phyloP scores from a whole-genome alignment of 2,888 invertebrate species.

The Macrophya annulata region DNA sequence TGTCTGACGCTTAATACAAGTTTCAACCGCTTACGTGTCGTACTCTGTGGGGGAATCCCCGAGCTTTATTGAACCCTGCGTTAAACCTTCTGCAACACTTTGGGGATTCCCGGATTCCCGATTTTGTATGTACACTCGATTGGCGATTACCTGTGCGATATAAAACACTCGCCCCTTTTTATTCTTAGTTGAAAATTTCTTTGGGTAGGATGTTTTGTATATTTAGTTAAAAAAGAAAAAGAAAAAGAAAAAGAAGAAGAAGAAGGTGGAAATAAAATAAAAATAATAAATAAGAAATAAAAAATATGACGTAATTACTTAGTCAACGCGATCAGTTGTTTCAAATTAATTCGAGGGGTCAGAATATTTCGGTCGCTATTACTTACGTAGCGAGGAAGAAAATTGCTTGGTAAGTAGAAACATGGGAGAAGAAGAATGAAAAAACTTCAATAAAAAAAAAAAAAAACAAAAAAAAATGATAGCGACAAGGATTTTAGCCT shows the following conservation, averaged over 20 bases:
- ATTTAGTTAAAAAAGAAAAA: not conserved
- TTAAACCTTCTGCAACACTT: constrained; percentile 45
- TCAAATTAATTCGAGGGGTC: constrained; percentile 9
- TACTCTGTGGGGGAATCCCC: not conserved
- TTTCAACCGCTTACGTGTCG: constrained; percentile 41
- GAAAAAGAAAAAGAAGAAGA: not conserved
- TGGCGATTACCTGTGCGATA: not conserved
- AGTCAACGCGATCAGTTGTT: constrained; percentile 4
- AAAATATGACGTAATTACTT: not conserved
- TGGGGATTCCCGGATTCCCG: constrained; percentile 15
- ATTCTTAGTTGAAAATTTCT: not conserved
- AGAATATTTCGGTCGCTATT: constrained; percentile 21
- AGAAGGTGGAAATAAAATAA: not conserved
- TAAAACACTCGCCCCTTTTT: not conserved
- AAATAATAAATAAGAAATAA: not conserved
- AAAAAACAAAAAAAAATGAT: no score
- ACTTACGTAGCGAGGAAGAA: constrained; percentile 17
- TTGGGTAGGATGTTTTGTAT: not conserved
- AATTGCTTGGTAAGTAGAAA: constrained; percentile 21
- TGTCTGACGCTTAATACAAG: constrained; percentile 48
- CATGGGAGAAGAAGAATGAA: not conserved
- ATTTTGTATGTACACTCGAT: constrained; percentile 18
- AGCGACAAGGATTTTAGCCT: not conserved
- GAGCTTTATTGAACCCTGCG: constrained; percentile 45
- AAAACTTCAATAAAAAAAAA: not conserved